Evolutionary conservation across 2,888 invertebrate genomes (phyloP).

Genomic region (Gymnoscelis rufifasciata): DNA sequence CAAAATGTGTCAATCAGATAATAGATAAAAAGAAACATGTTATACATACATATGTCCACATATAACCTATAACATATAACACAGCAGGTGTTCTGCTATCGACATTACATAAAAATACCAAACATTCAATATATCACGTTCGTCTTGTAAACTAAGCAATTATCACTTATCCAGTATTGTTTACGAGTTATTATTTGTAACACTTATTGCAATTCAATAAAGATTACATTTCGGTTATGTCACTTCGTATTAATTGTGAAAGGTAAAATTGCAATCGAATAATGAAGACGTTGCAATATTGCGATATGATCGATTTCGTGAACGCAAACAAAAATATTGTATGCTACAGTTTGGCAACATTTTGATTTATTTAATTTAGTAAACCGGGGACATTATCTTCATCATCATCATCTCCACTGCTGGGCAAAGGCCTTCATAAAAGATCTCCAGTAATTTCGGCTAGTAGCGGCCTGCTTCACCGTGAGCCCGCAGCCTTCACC

Average conservation of each 20-base stretch:
- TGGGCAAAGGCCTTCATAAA: too few relatives aligned
- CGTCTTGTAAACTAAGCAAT: slow-evolving; percentile 19
- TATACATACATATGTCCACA: neutral
- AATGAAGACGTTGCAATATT: slow-evolving; percentile 16
- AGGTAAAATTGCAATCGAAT: slow-evolving; percentile 18
- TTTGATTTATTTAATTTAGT: too few relatives aligned
- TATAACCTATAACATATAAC: slow-evolving; percentile 25
- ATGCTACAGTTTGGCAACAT: neutral
- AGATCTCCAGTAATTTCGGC: too few relatives aligned
- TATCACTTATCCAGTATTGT: slow-evolving; percentile 19
- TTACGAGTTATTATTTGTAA: slow-evolving; percentile 28
- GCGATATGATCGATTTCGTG: slow-evolving; percentile 12
- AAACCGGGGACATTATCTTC: too few relatives aligned
- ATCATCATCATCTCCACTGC: too few relatives aligned
- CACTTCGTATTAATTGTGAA: slow-evolving; percentile 29
- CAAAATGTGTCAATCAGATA: slow-evolving; percentile 1
- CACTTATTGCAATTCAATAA: slow-evolving; percentile 26
- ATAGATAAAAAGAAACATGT: neutral
- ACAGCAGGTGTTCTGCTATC: slow-evolving; percentile 19
- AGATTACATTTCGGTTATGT: slow-evolving; percentile 32
- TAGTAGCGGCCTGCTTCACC: too few relatives aligned
- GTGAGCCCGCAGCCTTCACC: too few relatives aligned
- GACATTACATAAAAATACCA: slow-evolving; percentile 23
- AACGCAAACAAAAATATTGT: slow-evolving; percentile 9
- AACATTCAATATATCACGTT: slow-evolving; percentile 26